phyloP scores from a whole-genome alignment of 2,113 vertebrate species.

The Rafetus swinhoei region DNA sequence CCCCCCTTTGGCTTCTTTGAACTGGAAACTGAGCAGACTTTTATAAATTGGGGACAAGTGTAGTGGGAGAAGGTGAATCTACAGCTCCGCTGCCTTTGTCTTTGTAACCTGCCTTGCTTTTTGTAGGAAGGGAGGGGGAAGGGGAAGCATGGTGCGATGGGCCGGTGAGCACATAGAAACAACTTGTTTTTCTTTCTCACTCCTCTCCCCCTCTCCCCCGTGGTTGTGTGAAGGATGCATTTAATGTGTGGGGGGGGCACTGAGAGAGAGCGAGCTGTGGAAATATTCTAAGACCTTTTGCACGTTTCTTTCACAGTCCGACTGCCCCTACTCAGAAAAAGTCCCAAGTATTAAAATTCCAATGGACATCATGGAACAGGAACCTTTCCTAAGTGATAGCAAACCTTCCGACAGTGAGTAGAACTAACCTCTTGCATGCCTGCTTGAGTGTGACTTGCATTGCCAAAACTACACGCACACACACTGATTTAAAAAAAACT shows the following conservation, averaged over 20 bases:
- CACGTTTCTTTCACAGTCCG: conserved; percentile 93
- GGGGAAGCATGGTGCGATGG: neutral
- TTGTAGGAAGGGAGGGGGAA: neutral
- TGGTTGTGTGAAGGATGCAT: neutral
- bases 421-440: conserved; percentile 76
- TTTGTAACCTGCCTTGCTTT: neutral
- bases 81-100: accelerated
- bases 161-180: neutral
- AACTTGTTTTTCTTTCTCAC: neutral
- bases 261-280: conserved; percentile 3
- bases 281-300: conserved; percentile 77
- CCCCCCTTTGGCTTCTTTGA: neutral
- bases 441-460: conserved; percentile 69
- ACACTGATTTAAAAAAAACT: neutral
- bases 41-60: accelerated
- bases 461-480: conserved; percentile 1
- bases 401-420: conserved; percentile 98
- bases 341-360: conserved; percentile 99
- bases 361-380: conserved; percentile 99
- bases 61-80: neutral
- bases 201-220: neutral
- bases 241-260: neutral
- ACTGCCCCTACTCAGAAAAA: conserved; percentile 96
- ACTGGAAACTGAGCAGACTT: neutral
- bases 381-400: conserved; percentile 97